These are phyloP conservation scores for Campoletis sonorensis DNA, from an alignment of 1,140 invertebrate genomes.

Conservation along the genomic window DNA sequence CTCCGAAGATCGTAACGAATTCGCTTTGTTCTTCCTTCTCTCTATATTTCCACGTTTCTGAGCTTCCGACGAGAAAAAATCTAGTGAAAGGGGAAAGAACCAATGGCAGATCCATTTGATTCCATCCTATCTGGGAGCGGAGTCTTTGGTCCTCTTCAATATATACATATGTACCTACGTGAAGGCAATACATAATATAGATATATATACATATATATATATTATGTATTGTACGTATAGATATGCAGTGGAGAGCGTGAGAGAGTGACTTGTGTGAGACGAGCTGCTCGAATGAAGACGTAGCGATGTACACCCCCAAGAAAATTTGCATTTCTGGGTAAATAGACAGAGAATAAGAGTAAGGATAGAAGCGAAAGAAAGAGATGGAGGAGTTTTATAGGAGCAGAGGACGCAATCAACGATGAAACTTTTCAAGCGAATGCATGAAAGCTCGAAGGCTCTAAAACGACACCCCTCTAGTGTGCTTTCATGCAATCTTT, in stretches of 20 bases:
- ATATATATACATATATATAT: not conserved
- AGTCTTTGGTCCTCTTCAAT: not conserved
- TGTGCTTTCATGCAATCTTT: constrained; percentile 13
- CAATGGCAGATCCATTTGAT: constrained; percentile 21
- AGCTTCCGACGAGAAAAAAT: constrained; percentile 21
- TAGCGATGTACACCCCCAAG: not conserved
- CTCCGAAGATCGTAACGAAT: constrained; percentile 56
- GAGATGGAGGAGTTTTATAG: constrained; percentile 8
- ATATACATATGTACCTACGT: not conserved
- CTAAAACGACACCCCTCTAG: not conserved
- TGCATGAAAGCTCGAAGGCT: not conserved
- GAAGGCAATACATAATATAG: not conserved
- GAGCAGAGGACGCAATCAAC: constrained; percentile 17
- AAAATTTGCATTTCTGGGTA: constrained; percentile 25
- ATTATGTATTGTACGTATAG: too few relatives aligned
- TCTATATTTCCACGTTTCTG: not conserved
- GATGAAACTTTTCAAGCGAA: constrained; percentile 19
- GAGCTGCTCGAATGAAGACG: constrained; percentile 27
- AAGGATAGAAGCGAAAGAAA: constrained; percentile 23
- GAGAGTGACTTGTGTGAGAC: not conserved
- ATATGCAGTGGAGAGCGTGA: not conserved
- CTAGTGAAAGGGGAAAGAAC: not conserved
- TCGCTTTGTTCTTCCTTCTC: constrained; percentile 22
- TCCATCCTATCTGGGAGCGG: constrained; percentile 15
- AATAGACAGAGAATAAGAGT: constrained; percentile 29